A percentile compares a stretch with the other conserved stretches of the same genome.
phyloP scores from a whole-genome alignment of 1,140 invertebrate species.

The Papilio aristodemus region DNA sequence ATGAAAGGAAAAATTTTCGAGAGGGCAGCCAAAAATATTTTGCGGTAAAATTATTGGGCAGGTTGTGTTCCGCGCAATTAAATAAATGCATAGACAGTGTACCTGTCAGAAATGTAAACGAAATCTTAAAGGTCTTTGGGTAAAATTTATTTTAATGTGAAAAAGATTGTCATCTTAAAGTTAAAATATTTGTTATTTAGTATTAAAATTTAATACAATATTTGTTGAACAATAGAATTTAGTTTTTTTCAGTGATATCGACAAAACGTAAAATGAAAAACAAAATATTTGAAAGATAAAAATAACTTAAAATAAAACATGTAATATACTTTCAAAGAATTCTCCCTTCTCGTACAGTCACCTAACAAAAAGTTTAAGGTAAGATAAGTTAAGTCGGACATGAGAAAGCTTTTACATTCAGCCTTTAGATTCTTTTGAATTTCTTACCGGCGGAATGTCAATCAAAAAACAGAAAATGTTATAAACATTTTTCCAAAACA shows the following conservation, averaged over 20 bases:
- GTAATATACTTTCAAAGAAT: slow-evolving; percentile 5
- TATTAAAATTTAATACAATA: too few species aligned
- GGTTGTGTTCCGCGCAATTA: not conserved
- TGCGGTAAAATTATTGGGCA: not conserved
- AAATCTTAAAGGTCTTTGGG: too few species aligned
- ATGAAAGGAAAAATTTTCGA: slow-evolving; percentile 3
- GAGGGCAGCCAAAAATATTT: slow-evolving; percentile 10
- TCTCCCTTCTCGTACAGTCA: slow-evolving; percentile 20
- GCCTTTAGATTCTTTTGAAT: slow-evolving; percentile 19
- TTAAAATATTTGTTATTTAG: too few species aligned
- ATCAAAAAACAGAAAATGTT: not conserved
- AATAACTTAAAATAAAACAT: slow-evolving; percentile 19
- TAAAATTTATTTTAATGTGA: too few species aligned
- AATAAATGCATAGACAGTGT: not conserved
- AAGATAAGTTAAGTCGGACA: slow-evolving; percentile 23
- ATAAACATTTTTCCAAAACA: not conserved
- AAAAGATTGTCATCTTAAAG: too few species aligned
- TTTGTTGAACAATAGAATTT: too few species aligned
- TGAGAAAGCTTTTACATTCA: slow-evolving; percentile 25
- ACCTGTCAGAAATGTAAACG: too few species aligned
- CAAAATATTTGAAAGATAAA: not conserved
- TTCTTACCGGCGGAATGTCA: not conserved
- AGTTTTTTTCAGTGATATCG: too few species aligned
- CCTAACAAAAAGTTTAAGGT: slow-evolving; percentile 31
- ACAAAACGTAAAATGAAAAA: not conserved